These are phyloP conservation scores for Lymantria dispar DNA, from an alignment of 2,888 invertebrate species.

Conservation along the genomic window DNA sequence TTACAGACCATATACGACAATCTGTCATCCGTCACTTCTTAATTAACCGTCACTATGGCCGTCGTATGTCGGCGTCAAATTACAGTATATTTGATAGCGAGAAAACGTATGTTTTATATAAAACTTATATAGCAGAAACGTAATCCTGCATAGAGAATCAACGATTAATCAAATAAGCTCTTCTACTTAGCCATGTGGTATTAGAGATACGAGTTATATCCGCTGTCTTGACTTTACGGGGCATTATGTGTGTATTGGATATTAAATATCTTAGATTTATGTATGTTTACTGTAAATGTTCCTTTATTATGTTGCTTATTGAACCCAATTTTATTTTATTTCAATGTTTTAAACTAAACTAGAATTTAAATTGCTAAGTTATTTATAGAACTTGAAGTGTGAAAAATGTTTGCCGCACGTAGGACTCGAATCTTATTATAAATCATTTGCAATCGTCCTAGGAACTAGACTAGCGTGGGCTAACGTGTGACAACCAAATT, in stretches of 20 bases:
- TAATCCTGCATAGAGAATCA: neutral
- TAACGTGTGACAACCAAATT: no score
- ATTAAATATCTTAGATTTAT: neutral
- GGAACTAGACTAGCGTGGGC: no score
- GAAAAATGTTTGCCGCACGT: no score
- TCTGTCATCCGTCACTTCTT: constrained; percentile 34
- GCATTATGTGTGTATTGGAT: neutral
- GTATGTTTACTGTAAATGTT: no score
- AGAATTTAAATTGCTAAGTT: no score
- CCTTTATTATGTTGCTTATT: no score
- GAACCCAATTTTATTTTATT: no score
- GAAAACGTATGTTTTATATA: neutral
- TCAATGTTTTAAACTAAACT: no score
- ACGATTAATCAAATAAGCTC: neutral
- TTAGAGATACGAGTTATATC: neutral
- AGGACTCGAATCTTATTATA: no score
- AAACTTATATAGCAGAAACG: neutral
- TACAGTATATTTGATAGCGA: constrained; percentile 1
- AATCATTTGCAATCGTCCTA: no score
- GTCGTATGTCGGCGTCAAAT: constrained; percentile 20
- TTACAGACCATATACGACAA: constrained; percentile 13
- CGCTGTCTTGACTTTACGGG: neutral
- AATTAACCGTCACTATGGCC: constrained; percentile 34
- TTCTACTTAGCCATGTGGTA: neutral
- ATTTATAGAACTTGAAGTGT: no score